Percentiles rank a stretch among this genome's conserved stretches.
phyloP scores from a whole-genome alignment of 2,113 vertebrate species.

The Tachysurus vachellii region DNA sequence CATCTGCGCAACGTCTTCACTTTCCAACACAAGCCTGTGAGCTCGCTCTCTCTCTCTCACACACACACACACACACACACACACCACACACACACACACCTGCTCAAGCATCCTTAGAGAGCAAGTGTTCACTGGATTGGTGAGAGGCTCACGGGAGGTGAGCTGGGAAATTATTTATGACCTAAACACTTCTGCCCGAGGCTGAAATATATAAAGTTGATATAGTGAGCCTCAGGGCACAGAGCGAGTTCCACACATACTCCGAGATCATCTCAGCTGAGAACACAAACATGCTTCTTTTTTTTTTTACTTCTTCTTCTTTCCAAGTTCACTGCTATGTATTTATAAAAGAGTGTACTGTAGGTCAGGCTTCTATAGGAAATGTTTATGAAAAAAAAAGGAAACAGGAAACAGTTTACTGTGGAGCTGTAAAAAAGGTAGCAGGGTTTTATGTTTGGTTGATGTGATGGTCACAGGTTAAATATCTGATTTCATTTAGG shows the following conservation, averaged over 20 bases:
- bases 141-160: slow-evolving; percentile 19
- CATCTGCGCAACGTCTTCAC: not conserved
- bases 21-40: not conserved
- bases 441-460: not conserved
- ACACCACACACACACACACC: slow-evolving; percentile 32
- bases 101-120: slow-evolving; percentile 26
- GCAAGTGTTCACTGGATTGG: slow-evolving; percentile 34
- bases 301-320: not conserved
- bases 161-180: slow-evolving; percentile 42
- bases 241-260: slow-evolving; percentile 31
- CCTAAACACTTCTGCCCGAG: slow-evolving; percentile 36
- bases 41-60: not conserved
- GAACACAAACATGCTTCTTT: slow-evolving; percentile 38
- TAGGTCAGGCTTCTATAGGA: not conserved
- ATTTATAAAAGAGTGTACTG: slow-evolving; percentile 31
- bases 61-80: not conserved
- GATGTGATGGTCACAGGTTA: not conserved
- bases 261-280: slow-evolving; percentile 30
- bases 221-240: slow-evolving; percentile 32
- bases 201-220: slow-evolving; percentile 38
- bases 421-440: not conserved
- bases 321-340: not conserved
- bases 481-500: not conserved
- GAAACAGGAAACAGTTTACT: not conserved
- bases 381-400: not conserved